phyloP scores from a whole-genome alignment of 2,113 vertebrate species.

The Barbus barbus region DNA sequence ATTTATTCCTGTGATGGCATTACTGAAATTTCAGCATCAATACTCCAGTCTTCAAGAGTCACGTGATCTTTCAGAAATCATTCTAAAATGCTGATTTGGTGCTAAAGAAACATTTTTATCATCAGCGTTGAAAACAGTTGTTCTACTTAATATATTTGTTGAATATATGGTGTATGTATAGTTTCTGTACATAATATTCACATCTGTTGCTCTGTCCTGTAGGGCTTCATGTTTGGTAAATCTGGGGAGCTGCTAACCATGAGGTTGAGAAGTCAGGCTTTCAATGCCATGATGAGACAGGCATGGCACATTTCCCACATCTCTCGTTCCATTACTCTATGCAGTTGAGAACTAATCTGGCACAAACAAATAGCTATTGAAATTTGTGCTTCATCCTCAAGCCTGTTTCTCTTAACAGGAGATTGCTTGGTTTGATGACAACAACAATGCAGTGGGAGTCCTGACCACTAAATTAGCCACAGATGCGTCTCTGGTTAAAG shows the following conservation, averaged over 20 bases:
- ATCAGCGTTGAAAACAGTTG: too few relatives aligned
- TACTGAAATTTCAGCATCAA: too few relatives aligned
- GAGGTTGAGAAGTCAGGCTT: conserved; percentile 72
- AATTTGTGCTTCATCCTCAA: background rate
- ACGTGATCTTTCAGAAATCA: too few relatives aligned
- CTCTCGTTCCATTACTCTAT: background rate
- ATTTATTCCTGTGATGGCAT: too few relatives aligned
- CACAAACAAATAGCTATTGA: conserved; percentile 3
- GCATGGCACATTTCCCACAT: conserved; percentile 53
- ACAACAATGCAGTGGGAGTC: conserved; percentile 73
- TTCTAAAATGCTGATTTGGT: too few relatives aligned
- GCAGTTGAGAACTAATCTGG: conserved; percentile 11
- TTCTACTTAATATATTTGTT: background rate
- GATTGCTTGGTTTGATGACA: conserved; percentile 78
- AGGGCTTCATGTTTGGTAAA: conserved; percentile 80
- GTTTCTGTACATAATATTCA: too few relatives aligned
- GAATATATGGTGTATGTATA: background rate
- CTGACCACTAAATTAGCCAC: conserved; percentile 80
- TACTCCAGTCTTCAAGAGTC: too few relatives aligned
- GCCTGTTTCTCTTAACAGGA: conserved; percentile 39
- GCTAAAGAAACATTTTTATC: too few relatives aligned
- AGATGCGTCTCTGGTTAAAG: conserved; percentile 79
- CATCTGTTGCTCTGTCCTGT: background rate
- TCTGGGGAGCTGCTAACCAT: conserved; percentile 73
- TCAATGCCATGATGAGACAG: conserved; percentile 74